Percentiles rank a stretch among this genome's conserved stretches.
Evolutionary conservation across 1,140 invertebrate genomes (phyloP).

Genomic region (Drosophila micromelanica): DNA sequence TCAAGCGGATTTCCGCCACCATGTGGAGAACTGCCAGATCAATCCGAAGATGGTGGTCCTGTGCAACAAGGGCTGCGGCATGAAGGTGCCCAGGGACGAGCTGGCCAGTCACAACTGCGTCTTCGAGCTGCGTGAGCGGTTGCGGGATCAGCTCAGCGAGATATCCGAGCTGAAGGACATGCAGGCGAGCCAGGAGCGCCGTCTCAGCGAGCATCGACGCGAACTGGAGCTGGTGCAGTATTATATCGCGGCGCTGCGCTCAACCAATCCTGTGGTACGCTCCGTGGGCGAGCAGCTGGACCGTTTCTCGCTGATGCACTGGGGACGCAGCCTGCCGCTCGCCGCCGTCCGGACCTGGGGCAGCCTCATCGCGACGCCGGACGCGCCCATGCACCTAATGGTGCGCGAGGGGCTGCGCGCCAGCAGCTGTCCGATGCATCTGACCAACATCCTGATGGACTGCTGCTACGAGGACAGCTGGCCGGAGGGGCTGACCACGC

Average conservation of each 20-base stretch:
- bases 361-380: constrained; percentile 63
- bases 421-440: constrained; percentile 59
- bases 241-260: constrained; percentile 53
- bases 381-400: constrained; percentile 46
- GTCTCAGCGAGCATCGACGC: constrained; percentile 40
- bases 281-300: constrained; percentile 64
- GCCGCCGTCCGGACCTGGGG: constrained; percentile 52
- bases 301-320: constrained; percentile 58
- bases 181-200: constrained; percentile 25
- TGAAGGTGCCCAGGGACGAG: constrained; percentile 64
- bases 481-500: constrained; percentile 52
- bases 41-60: constrained; percentile 57
- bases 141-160: constrained; percentile 27
- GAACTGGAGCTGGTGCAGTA: constrained; percentile 64
- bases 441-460: constrained; percentile 56
- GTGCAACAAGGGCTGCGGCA: constrained; percentile 54
- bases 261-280: constrained; percentile 56
- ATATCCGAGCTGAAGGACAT: constrained; percentile 24
- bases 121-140: constrained; percentile 42
- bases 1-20: constrained; percentile 51
- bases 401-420: constrained; percentile 49
- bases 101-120: constrained; percentile 55
- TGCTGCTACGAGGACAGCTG: constrained; percentile 63
- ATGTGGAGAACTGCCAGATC: constrained; percentile 51
- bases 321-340: constrained; percentile 46